A percentile compares a stretch with the other conserved stretches of the same genome.
Conservation (phyloP, 2,888 invertebrate genomes). For the Mycogona germanica region DNA sequence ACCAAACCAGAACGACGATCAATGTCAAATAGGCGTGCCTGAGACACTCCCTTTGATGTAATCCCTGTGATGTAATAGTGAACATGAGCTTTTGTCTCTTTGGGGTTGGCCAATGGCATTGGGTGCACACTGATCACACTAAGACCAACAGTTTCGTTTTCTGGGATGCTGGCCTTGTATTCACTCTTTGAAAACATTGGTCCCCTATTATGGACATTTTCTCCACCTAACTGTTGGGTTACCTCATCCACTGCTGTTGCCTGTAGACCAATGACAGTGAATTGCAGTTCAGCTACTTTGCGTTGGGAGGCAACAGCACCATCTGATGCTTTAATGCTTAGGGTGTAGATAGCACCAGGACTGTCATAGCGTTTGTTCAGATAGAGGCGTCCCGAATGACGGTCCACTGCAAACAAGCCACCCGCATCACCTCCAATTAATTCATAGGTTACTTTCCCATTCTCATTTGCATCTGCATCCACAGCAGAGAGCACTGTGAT, state of each 20-base stretch:
- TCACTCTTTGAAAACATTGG: conserved; percentile 44
- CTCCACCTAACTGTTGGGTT: neutral
- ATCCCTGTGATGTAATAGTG: conserved; percentile 76
- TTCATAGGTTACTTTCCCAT: conserved; percentile 85
- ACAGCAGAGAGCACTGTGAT: conserved; percentile 62
- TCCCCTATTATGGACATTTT: conserved; percentile 19
- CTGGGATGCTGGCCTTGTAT: conserved; percentile 65
- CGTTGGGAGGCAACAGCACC: conserved; percentile 81
- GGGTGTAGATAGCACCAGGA: conserved; percentile 44
- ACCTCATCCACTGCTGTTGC: neutral
- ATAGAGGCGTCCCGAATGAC: conserved; percentile 32
- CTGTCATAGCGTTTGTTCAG: conserved; percentile 31
- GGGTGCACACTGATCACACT: conserved; percentile 66
- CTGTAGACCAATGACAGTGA: conserved; percentile 47
- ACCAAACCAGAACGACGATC: conserved; percentile 78
- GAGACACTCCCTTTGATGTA: conserved; percentile 51
- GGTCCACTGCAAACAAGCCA: conserved; percentile 30
- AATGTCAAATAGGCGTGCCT: conserved; percentile 79
- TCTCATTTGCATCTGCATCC: conserved; percentile 81
- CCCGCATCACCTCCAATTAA: conserved; percentile 33
- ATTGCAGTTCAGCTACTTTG: conserved; percentile 71
- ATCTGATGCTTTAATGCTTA: conserved; percentile 79
- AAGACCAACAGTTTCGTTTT: conserved; percentile 78
- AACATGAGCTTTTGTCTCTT: conserved; percentile 44
- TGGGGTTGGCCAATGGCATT: conserved; percentile 43